Base-by-base conservation (phyloP, 2,797 vertebrate species). In the Chromobotia macracanthus region DNA sequence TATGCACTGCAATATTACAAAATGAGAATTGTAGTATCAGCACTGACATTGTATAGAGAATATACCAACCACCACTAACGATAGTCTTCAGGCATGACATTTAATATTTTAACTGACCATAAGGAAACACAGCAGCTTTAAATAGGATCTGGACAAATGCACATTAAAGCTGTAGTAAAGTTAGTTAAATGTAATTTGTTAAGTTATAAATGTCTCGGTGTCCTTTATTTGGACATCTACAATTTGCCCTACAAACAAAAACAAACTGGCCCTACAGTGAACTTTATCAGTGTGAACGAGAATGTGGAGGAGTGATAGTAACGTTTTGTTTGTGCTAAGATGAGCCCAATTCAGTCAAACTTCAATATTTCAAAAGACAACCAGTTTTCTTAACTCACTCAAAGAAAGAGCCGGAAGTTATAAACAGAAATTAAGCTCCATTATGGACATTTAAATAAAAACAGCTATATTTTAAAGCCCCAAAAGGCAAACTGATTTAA, bases 31-130 rank as follows among this genome's bases (percentile, higher is more conserved):
- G 31, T 31, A 31, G 3, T 31, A 31, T 31, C 31, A 31, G 5
- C 31, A 31, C 5, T 31, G 31, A 31, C 5, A 31, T 31, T 31
- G 31, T 31, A 31, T 31, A 31, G 3, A 31, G 31, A 31, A 31
- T 31, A 31, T 31, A 31, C 31, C 31, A 41, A 41, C 38, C 38
- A 41, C 38, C 7, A 41, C 9, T 41, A 41, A 58, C n/a, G 1
- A 3, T 13, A 73, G 78, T 85, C 79, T 87, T 90, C 82, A 91
- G 90, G 92, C 86, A 87, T 82, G 61, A 89, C 85, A 82, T 83
- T 92, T 90, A 79, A 51, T 89, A 75, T 85, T 88, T 87, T 82
- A 89, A 83, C 85, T 70, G 38, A 88, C 80, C 88, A 81, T 87
- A 87, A 81, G 86, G 86, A 90, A 90, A 89, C 82, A 77, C 71